These are phyloP conservation scores for Tanytarsus gracilentus DNA, from an alignment of 2,888 invertebrate genomes.

Conservation along the genomic window DNA sequence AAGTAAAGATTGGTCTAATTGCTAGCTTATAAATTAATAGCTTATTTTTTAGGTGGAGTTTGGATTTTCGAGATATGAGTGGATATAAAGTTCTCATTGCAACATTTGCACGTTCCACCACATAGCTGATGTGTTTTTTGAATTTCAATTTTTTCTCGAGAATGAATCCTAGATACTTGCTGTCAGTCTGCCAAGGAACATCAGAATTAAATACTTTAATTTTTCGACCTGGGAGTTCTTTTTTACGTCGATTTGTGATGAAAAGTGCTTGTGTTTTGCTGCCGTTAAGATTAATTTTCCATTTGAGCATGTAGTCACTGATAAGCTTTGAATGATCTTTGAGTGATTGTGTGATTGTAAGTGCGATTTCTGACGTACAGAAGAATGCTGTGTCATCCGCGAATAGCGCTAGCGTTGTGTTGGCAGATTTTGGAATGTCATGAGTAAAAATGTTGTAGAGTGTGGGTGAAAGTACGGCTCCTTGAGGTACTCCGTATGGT, in stretches of 20 bases:
- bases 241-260: background rate
- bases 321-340: background rate
- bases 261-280: background rate
- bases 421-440: slow-evolving; percentile 1
- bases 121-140: background rate
- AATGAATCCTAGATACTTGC: background rate
- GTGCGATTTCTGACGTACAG: background rate
- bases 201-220: background rate
- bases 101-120: background rate
- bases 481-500: slow-evolving; percentile 24
- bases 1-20: background rate
- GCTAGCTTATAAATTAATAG: background rate
- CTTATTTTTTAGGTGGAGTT: background rate
- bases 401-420: background rate
- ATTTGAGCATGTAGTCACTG: background rate
- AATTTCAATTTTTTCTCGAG: background rate
- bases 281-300: background rate
- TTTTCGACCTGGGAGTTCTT: background rate
- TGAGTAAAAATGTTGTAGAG: slow-evolving; percentile 10
- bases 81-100: background rate
- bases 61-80: background rate
- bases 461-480: slow-evolving; percentile 3
- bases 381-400: slow-evolving; percentile 16
- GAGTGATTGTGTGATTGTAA: background rate
- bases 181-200: background rate